These are phyloP conservation scores for Octodon degus DNA, from an alignment of 2,113 vertebrate species.

Conservation along the genomic window DNA sequence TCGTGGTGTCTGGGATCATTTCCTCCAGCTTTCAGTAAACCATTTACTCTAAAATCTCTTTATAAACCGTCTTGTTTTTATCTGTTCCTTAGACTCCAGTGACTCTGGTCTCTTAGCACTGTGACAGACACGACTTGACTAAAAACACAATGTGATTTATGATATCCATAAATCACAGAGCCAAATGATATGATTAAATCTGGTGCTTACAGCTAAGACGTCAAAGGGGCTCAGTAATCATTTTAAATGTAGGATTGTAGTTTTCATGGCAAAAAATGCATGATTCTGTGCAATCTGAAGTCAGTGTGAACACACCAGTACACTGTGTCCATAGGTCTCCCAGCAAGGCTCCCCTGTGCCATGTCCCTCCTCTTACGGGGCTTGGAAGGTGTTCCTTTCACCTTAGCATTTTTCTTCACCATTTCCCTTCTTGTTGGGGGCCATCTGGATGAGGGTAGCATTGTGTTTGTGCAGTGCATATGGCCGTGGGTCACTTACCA, in stretches of 20 bases:
- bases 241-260: neutral
- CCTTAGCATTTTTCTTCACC: conserved; percentile 37
- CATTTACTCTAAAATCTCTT: conserved; percentile 31
- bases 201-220: conserved; percentile 20
- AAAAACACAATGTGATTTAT: conserved; percentile 72
- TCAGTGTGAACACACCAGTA: neutral
- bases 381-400: neutral
- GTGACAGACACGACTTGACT: conserved; percentile 47
- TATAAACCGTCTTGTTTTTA: conserved; percentile 39
- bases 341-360: neutral
- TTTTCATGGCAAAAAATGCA: conserved; percentile 47
- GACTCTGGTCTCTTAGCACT: conserved; percentile 24
- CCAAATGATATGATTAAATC: conserved; percentile 55
- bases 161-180: conserved; percentile 67
- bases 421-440: conserved; percentile 49
- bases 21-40: neutral
- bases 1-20: neutral
- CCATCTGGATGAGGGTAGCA: neutral
- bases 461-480: conserved; percentile 33
- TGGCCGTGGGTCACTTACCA: conserved; percentile 71
- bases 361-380: fast-evolving
- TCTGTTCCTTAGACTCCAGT: conserved; percentile 16
- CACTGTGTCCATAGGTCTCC: neutral
- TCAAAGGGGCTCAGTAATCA: conserved; percentile 53
- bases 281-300: neutral